Conservation (phyloP, 2,888 invertebrate species). For the Endotricha flammealis region DNA sequence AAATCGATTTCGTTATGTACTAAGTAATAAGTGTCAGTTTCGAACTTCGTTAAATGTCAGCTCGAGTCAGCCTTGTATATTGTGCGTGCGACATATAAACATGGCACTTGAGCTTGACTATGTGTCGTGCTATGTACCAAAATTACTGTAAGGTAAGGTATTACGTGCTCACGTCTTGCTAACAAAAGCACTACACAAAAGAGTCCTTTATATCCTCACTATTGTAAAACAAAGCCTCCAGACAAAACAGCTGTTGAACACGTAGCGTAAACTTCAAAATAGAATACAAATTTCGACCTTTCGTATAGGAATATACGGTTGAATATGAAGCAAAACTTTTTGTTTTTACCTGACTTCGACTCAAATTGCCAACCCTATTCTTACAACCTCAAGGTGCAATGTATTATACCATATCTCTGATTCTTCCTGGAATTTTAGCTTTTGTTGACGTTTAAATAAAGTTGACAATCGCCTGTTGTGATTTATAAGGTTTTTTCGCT, state of each 20-base stretch:
- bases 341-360: not conserved
- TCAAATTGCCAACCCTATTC: not conserved
- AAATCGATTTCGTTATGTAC: too few species aligned
- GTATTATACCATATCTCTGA: not conserved
- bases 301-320: too few species aligned
- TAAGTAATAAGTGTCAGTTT: too few species aligned
- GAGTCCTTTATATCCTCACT: conserved; percentile 1
- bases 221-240: conserved; percentile 3
- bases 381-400: not conserved
- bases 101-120: too few species aligned
- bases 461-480: not conserved
- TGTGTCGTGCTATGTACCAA: too few species aligned
- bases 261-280: not conserved
- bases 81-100: too few species aligned
- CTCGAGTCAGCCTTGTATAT: too few species aligned
- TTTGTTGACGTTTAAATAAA: not conserved
- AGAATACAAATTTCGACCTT: not conserved
- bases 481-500: not conserved
- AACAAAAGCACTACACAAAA: not conserved
- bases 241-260: conserved; percentile 9
- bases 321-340: too few species aligned
- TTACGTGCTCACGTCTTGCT: not conserved
- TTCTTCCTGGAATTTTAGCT: not conserved
- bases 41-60: too few species aligned
- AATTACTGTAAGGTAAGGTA: too few species aligned